phyloP scores from a whole-genome alignment of 2,797 vertebrate species.

The Coracias cyanogaster region DNA sequence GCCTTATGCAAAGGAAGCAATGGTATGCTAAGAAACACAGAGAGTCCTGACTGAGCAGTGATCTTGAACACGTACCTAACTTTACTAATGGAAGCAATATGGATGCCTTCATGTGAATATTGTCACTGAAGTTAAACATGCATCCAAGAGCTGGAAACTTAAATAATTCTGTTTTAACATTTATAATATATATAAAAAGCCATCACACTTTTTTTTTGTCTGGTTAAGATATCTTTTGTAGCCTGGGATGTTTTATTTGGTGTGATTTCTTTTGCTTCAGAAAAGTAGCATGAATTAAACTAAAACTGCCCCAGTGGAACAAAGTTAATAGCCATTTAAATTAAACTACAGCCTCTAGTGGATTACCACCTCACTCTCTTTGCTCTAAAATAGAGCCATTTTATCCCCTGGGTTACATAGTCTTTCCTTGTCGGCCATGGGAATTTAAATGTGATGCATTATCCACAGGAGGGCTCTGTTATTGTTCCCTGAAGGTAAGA shows the following conservation, averaged over 20 bases:
- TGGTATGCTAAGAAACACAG: not conserved
- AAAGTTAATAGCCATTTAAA: conserved; percentile 68
- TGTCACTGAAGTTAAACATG: not conserved
- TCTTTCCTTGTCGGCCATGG: conserved; percentile 30
- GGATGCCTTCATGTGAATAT: not conserved
- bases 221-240: not conserved
- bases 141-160: not conserved
- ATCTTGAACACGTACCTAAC: not conserved
- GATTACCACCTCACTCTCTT: conserved; percentile 31
- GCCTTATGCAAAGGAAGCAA: not conserved
- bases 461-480: conserved; percentile 58
- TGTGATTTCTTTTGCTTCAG: conserved; percentile 8
- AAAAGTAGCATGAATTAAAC: conserved; percentile 55
- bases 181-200: not conserved
- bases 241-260: conserved; percentile 12
- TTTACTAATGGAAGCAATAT: not conserved
- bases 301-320: conserved; percentile 34
- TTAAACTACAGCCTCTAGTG: conserved; percentile 52
- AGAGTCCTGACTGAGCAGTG: not conserved
- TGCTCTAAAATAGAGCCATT: conserved; percentile 33
- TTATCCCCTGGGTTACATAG: conserved; percentile 46
- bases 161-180: not conserved
- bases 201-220: not conserved
- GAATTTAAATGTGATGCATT: conserved; percentile 59
- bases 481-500: conserved; percentile 60